A percentile compares a stretch with the other conserved stretches of the same genome.
phyloP scores from a whole-genome alignment of 37 sponge, comb jelly and placozoan species.

The Beroe ovata region DNA sequence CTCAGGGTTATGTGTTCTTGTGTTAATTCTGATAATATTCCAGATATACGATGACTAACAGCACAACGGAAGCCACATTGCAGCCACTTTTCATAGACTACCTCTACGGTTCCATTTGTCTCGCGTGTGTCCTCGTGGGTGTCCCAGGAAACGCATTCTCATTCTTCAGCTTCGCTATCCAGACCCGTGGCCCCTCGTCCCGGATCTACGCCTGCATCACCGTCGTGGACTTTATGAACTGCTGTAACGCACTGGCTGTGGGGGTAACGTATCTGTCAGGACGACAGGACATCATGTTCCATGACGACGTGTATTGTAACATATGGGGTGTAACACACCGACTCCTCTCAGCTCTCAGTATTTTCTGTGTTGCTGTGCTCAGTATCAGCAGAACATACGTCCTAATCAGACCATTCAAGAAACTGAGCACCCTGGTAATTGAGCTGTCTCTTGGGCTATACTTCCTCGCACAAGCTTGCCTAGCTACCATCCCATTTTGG shows the following conservation, averaged over 20 bases:
- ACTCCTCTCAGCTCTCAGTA: slow-evolving; percentile 47
- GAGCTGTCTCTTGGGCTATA: neutral
- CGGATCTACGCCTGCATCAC: slow-evolving; percentile 29
- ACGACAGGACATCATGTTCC: neutral
- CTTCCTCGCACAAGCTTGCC: neutral
- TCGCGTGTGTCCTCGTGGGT: slow-evolving; percentile 15
- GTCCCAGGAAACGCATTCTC: slow-evolving; percentile 45
- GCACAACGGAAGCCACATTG: neutral
- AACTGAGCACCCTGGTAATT: neutral
- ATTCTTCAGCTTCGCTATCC: slow-evolving; percentile 4
- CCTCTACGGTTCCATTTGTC: neutral
- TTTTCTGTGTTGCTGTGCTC: slow-evolving; percentile 56
- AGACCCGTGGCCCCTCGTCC: neutral
- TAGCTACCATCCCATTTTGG: slow-evolving; percentile 41
- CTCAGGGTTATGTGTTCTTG: too few species aligned
- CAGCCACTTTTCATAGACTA: neutral
- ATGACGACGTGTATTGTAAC: slow-evolving; percentile 17
- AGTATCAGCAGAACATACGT: slow-evolving; percentile 16
- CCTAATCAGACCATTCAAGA: slow-evolving; percentile 22
- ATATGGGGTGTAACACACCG: slow-evolving; percentile 60
- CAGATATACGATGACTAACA: neutral
- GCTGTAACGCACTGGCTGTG: slow-evolving; percentile 12
- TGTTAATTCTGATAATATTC: too few species aligned
- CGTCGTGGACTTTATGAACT: slow-evolving; percentile 20
- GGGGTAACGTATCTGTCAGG: neutral